A percentile compares a stretch with the other conserved stretches of the same genome.
Conservation (phyloP, 1,140 invertebrate genomes). For the Octopus sinensis region DNA sequence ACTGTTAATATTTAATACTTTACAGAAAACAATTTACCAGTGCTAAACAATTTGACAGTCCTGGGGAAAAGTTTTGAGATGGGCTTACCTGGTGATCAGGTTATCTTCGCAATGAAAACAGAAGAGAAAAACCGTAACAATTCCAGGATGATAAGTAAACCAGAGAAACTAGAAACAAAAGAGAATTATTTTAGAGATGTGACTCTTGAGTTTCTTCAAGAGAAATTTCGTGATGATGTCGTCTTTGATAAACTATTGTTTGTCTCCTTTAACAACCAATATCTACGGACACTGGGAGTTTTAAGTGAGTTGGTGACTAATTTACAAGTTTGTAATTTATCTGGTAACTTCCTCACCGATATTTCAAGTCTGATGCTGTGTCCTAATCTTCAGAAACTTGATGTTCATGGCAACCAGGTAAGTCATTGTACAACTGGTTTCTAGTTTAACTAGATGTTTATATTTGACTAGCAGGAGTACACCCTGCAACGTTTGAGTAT, state of each 20-base stretch:
- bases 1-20: too few species aligned
- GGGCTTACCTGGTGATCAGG: too few species aligned
- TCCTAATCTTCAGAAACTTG: slow-evolving; percentile 49
- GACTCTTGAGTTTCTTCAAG: neutral
- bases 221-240: neutral
- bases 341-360: slow-evolving; percentile 51
- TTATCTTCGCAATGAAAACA: too few species aligned
- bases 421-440: neutral
- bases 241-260: neutral
- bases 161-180: neutral
- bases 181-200: neutral
- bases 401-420: slow-evolving; percentile 55
- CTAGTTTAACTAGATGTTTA: neutral
- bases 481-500: neutral
- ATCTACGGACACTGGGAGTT: slow-evolving; percentile 48
- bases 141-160: too few species aligned
- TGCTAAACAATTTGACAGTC: too few species aligned
- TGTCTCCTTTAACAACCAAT: slow-evolving; percentile 6
- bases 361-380: slow-evolving; percentile 48
- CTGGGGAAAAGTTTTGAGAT: too few species aligned
- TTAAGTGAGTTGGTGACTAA: slow-evolving; percentile 40
- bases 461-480: neutral
- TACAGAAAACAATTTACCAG: too few species aligned
- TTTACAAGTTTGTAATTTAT: slow-evolving; percentile 47
- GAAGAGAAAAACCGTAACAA: too few species aligned